Evolutionary conservation across 2,888 invertebrate species (phyloP), one percentile per base, ranked within the genome.

Genomic region (Gari tellinella): DNA sequence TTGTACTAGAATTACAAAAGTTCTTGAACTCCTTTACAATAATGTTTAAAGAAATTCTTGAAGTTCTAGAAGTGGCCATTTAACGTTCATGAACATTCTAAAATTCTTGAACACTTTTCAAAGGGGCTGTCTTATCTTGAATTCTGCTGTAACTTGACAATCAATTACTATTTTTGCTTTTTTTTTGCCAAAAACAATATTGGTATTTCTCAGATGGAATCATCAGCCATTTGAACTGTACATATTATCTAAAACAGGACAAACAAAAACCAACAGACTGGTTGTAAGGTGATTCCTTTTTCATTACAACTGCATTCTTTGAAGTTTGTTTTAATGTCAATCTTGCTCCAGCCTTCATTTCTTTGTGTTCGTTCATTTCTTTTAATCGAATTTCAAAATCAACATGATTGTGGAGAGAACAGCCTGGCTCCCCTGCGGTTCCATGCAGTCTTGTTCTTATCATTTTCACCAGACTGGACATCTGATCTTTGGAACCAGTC

Each of bases 401-500:
- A 65, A 65, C 41, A 57, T 41, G 14, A 43, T 38, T 49, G 17
- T 26, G 31, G 14, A 65, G 31, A 65, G 17, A 57, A 14, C 65
- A 65, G 65, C 56, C 65, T 65, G 49, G 12, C 48, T 48, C 49
- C n/a, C 64, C 64, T 23, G 17, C 65, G 49, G 65, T 51, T 51
- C 31, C 15, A 10, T n/a, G 14, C 31, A 31, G 26, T 65, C 23
- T 45, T 26, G 56, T 41, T 57, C 51, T 21, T 57, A 57, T 57
- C 51, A 56, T 60, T 57, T 57, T 55, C 65, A 64, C 48, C 26
- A 56, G 41, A 65, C 57, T 65, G 65, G 65, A 65, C 65, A 65
- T 41, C 51, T 57, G 49, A 65, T 51, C 31, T 23, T 41, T 49
- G 65, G 64, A 57, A 65, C 51, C 65, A 65, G 65, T 65, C 65